Conservation (phyloP, 2,113 vertebrate genomes). For the Perca flavescens region DNA sequence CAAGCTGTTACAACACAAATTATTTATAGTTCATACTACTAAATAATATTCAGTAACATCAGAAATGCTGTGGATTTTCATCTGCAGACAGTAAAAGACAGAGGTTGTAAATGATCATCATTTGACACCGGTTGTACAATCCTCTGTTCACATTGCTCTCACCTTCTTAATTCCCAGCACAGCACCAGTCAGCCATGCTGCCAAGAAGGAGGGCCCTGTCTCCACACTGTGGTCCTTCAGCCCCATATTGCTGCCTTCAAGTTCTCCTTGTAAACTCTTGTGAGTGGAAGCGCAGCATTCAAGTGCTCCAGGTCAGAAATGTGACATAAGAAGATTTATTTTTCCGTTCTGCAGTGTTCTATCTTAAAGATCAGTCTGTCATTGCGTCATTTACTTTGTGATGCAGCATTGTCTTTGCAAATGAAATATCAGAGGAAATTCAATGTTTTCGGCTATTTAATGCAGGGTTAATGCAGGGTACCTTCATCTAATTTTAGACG, state of each 20-base stretch:
- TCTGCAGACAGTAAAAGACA: too few relatives aligned
- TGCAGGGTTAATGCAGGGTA: neutral
- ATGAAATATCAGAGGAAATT: neutral
- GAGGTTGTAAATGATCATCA: too few relatives aligned
- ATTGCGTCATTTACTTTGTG: neutral
- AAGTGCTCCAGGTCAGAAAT: conserved; percentile 1
- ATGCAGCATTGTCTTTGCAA: neutral
- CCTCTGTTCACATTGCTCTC: too few relatives aligned
- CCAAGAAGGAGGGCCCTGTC: conserved; percentile 12
- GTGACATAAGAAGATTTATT: neutral
- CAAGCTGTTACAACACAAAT: too few relatives aligned
- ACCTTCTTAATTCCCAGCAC: neutral
- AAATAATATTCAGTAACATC: too few relatives aligned
- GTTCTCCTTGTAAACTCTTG: conserved; percentile 27
- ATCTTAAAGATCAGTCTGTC: neutral
- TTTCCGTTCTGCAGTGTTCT: neutral
- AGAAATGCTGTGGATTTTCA: too few relatives aligned
- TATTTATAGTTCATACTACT: too few relatives aligned
- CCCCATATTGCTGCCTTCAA: conserved; percentile 53
- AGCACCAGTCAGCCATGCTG: conserved; percentile 7
- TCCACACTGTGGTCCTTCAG: conserved; percentile 32
- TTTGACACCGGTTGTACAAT: too few relatives aligned
- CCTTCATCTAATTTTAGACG: neutral
- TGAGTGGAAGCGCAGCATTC: neutral
- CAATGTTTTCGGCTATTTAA: too few relatives aligned